phyloP scores from a whole-genome alignment of 2,888 invertebrate genomes.

The Oligia latruncula region DNA sequence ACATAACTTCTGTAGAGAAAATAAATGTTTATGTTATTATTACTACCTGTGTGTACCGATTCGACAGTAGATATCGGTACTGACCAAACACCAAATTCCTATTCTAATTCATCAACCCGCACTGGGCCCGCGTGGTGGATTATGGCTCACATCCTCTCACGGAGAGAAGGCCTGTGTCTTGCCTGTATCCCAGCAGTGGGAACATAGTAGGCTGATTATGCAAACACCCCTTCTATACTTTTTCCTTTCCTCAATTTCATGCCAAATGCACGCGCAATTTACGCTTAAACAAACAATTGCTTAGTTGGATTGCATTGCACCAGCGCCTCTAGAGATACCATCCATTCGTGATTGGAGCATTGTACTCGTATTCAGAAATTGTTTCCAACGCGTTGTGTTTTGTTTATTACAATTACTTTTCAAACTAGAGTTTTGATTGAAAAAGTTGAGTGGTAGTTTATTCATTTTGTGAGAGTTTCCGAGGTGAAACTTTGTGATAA shows the following conservation, averaged over 20 bases:
- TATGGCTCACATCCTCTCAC: too few relatives aligned
- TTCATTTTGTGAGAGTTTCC: neutral
- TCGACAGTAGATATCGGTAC: neutral
- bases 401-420: slow-evolving; percentile 11
- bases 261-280: neutral
- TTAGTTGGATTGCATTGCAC: slow-evolving; percentile 15
- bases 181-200: too few relatives aligned
- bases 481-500: neutral
- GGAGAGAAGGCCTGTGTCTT: too few relatives aligned
- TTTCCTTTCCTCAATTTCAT: neutral
- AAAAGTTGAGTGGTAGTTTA: slow-evolving; percentile 33
- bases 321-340: slow-evolving; percentile 6
- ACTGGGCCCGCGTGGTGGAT: too few relatives aligned
- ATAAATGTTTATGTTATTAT: neutral
- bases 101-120: too few relatives aligned
- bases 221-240: neutral
- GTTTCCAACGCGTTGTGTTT: slow-evolving; percentile 8
- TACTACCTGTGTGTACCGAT: neutral
- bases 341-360: slow-evolving; percentile 34
- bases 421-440: slow-evolving; percentile 12
- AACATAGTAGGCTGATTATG: neutral
- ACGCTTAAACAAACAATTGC: slow-evolving; percentile 25
- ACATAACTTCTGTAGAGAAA: neutral
- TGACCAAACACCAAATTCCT: neutral
- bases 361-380: slow-evolving; percentile 27